Conservation (phyloP, 1,140 invertebrate species). For the Oedothorax gibbosus region DNA sequence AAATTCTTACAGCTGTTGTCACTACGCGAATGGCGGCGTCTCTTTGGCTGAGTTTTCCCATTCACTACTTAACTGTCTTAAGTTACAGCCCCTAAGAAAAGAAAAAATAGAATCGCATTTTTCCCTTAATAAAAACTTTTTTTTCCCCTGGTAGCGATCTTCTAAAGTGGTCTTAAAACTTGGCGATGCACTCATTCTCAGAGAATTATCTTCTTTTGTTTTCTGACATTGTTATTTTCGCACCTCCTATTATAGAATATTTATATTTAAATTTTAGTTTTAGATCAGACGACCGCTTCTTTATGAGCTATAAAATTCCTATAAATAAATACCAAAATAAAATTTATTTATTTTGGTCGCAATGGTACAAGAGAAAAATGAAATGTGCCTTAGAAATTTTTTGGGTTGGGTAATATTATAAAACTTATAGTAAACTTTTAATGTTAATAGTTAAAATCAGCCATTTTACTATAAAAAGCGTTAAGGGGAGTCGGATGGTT, state of each 20-base stretch:
- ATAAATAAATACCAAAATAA: no score
- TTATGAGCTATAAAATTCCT: no score
- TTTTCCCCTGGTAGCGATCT: constrained; percentile 10
- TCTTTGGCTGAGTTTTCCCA: constrained; percentile 34
- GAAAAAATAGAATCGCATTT: constrained; percentile 1
- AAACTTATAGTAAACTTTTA: no score
- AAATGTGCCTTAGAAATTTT: no score
- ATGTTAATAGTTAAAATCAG: no score
- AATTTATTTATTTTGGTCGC: no score
- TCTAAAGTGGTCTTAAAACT: constrained; percentile 36
- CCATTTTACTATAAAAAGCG: no score
- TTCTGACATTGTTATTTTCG: background rate
- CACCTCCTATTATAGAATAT: background rate
- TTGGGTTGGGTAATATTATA: no score
- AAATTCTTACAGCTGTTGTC: constrained; percentile 48
- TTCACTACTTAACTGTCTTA: constrained; percentile 44
- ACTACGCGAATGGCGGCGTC: constrained; percentile 33
- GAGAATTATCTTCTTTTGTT: constrained; percentile 29
- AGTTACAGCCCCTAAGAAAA: constrained; percentile 4
- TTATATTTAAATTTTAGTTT: no score
- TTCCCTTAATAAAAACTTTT: constrained; percentile 4
- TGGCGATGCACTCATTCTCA: constrained; percentile 19
- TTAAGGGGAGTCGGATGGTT: no score
- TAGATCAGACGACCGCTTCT: no score
- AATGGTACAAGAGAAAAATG: no score